phyloP scores from a whole-genome alignment of 1,140 invertebrate genomes.

The Cheumatopsyche charites region DNA sequence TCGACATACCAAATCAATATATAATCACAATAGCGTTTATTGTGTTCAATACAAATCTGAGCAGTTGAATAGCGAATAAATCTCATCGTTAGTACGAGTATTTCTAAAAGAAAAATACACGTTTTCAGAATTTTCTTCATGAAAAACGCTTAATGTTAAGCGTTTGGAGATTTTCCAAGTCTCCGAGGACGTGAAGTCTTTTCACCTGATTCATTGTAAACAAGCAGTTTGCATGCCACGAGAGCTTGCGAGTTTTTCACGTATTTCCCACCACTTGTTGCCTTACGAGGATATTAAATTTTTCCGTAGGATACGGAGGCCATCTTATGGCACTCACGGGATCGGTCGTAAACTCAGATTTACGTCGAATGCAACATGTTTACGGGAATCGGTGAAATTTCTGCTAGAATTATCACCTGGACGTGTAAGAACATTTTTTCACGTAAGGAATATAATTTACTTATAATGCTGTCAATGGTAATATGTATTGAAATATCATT shows the following conservation, averaged over 20 bases:
- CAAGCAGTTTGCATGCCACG: slow-evolving; percentile 22
- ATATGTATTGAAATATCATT: too few relatives aligned
- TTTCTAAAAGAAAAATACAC: too few relatives aligned
- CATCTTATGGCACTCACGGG: slow-evolving; percentile 11
- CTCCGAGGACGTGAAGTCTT: background rate
- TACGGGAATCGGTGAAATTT: background rate
- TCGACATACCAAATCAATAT: too few relatives aligned
- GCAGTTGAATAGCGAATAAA: too few relatives aligned
- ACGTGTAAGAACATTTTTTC: too few relatives aligned
- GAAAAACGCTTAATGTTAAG: background rate
- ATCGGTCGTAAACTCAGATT: slow-evolving; percentile 11
- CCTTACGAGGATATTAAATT: slow-evolving; percentile 22
- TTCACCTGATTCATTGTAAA: slow-evolving; percentile 18
- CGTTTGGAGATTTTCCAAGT: slow-evolving; percentile 23
- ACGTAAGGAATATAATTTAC: too few relatives aligned
- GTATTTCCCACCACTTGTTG: slow-evolving; percentile 24
- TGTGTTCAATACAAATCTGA: too few relatives aligned
- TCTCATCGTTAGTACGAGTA: too few relatives aligned
- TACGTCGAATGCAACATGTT: slow-evolving; percentile 8
- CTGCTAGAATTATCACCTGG: background rate
- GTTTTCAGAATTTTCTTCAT: background rate
- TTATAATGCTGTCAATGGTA: too few relatives aligned
- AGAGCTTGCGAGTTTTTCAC: slow-evolving; percentile 6
- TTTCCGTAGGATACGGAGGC: background rate
- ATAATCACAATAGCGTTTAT: too few relatives aligned